Evolutionary conservation across 2,113 vertebrate species (phyloP).

Genomic region (Sander vitreus): DNA sequence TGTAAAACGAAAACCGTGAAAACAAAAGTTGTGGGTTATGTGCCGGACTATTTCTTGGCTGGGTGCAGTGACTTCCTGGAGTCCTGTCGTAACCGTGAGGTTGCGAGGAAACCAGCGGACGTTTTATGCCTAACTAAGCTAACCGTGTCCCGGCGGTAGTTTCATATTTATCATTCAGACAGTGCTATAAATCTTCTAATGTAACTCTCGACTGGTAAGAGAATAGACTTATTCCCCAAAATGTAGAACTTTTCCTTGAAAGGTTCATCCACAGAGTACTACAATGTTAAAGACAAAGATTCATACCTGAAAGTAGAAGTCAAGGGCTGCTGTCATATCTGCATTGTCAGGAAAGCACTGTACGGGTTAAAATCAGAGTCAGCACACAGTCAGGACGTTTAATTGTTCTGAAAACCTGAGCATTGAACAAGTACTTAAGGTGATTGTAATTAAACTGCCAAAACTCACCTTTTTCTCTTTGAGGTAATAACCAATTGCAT

Average conservation of each 20-base stretch:
- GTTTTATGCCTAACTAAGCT: neutral
- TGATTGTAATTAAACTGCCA: neutral
- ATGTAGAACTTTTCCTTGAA: neutral
- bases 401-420: neutral
- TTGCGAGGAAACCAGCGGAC: neutral
- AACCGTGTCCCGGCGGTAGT: neutral
- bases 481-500: conserved; percentile 91
- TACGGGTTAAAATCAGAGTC: conserved; percentile 39
- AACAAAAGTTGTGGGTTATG: too few relatives aligned
- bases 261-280: neutral
- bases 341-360: conserved; percentile 90
- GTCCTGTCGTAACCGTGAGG: neutral
- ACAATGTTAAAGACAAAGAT: neutral
- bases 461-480: conserved; percentile 90
- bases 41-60: too few relatives aligned
- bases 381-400: neutral
- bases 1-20: too few relatives aligned
- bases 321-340: conserved; percentile 90
- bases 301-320: conserved; percentile 93
- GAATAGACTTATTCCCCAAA: neutral
- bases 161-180: neutral
- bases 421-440: neutral
- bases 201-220: neutral
- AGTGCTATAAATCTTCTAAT: neutral
- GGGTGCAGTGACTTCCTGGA: neutral